phyloP scores from a whole-genome alignment of 2,113 vertebrate genomes.

The Synodontis membranacea region DNA sequence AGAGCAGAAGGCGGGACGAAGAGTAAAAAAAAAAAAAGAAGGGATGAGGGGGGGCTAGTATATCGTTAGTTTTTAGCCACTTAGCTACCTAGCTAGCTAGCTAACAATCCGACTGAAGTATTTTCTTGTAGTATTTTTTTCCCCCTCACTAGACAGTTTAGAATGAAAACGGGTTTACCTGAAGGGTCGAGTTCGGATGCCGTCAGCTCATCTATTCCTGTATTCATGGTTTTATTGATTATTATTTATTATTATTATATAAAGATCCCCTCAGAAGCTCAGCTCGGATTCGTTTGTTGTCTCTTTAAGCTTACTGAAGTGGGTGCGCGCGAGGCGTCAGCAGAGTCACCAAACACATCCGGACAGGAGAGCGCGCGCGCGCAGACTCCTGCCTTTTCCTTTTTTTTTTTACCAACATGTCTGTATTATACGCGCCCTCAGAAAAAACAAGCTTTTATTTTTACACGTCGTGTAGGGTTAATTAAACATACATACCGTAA shows the following conservation, averaged over 20 bases:
- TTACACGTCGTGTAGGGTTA: neutral
- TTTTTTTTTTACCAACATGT: neutral
- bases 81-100: slow-evolving; percentile 51
- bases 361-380: slow-evolving; percentile 57
- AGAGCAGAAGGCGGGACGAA: neutral
- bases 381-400: neutral
- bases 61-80: slow-evolving; percentile 21
- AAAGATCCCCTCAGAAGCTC: slow-evolving; percentile 56
- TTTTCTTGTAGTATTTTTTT: neutral
- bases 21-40: too few species aligned
- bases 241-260: too few species aligned
- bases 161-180: slow-evolving; percentile 62
- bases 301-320: slow-evolving; percentile 74
- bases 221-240: slow-evolving; percentile 50
- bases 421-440: neutral
- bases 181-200: slow-evolving; percentile 47
- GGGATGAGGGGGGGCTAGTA: too few species aligned
- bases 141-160: neutral
- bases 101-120: slow-evolving; percentile 36
- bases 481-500: neutral
- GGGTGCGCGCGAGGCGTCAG: slow-evolving; percentile 55
- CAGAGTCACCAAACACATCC: slow-evolving; percentile 62
- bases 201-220: slow-evolving; percentile 56
- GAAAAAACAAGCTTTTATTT: neutral
- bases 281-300: slow-evolving; percentile 71